These are phyloP conservation scores for Catostomus latipinnis DNA, from an alignment of 2,797 vertebrate species.

Conservation along the genomic window DNA sequence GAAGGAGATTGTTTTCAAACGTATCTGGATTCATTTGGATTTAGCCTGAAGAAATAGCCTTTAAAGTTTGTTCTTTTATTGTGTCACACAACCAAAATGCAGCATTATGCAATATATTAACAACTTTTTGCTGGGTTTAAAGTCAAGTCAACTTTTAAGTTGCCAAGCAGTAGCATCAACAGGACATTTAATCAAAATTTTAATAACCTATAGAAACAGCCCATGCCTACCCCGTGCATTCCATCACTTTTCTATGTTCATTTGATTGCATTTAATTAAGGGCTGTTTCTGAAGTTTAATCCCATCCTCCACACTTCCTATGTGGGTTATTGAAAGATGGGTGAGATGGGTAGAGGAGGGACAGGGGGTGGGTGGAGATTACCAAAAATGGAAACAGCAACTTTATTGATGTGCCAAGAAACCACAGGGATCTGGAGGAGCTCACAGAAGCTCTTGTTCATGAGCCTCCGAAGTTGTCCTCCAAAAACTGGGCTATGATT, in stretches of 20 bases:
- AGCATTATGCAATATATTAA: no score
- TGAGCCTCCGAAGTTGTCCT: neutral
- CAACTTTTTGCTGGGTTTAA: no score
- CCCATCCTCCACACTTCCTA: slow-evolving; percentile 76
- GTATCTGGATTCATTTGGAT: no score
- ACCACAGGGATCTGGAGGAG: slow-evolving; percentile 55
- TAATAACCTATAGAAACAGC: slow-evolving; percentile 2
- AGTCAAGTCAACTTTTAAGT: no score
- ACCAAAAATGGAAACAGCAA: slow-evolving; percentile 65
- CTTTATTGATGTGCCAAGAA: slow-evolving; percentile 62
- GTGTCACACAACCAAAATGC: no score
- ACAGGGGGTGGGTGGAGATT: slow-evolving; percentile 69
- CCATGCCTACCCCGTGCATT: slow-evolving; percentile 20
- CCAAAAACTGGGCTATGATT: neutral
- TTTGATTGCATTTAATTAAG: slow-evolving; percentile 63
- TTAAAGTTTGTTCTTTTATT: no score
- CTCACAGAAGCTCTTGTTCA: slow-evolving; percentile 4
- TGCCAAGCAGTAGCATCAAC: neutral
- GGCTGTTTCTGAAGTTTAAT: slow-evolving; percentile 65
- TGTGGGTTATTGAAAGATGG: slow-evolving; percentile 71
- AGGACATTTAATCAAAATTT: slow-evolving; percentile 7
- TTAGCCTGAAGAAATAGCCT: no score
- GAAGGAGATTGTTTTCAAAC: no score
- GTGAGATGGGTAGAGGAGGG: slow-evolving; percentile 60
- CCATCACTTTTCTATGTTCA: slow-evolving; percentile 39